Percentiles rank a stretch among this genome's conserved stretches.
phyloP scores from a whole-genome alignment of 2,113 vertebrate species.

The Callaeas wilsoni region DNA sequence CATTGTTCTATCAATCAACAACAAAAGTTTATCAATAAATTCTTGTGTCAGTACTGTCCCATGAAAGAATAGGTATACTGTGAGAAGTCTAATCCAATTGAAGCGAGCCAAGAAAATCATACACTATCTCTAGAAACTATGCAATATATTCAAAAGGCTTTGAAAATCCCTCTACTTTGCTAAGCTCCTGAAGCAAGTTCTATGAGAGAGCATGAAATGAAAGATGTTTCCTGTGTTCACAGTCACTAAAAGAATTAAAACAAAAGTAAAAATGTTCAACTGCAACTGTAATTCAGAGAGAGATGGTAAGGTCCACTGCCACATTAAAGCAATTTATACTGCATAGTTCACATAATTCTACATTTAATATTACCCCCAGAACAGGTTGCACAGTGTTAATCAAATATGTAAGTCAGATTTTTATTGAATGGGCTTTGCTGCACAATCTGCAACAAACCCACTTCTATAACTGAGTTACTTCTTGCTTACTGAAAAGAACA shows the following conservation, averaged over 20 bases:
- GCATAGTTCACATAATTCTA: not conserved
- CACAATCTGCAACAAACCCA: not conserved
- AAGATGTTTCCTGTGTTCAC: not conserved
- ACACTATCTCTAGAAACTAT: rapidly evolving
- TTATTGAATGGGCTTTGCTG: not conserved
- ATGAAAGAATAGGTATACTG: not conserved
- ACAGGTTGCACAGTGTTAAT: not conserved
- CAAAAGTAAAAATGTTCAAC: not conserved
- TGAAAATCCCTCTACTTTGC: not conserved
- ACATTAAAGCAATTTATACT: not conserved
- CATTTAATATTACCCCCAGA: not conserved
- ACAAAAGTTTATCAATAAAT: not conserved
- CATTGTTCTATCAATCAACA: not conserved
- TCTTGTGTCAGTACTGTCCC: not conserved
- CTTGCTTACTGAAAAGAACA: not conserved
- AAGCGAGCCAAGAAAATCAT: not conserved
- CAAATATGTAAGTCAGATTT: not conserved
- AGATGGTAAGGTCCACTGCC: not conserved
- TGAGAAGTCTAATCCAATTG: not conserved
- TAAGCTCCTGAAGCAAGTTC: not conserved
- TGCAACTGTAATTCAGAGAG: not conserved
- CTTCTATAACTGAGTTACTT: not conserved
- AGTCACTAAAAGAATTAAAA: not conserved
- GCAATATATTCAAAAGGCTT: not conserved
- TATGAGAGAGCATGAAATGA: not conserved